Base-by-base conservation (phyloP, 1,140 invertebrate genomes). In the Bombus pyrosoma region DNA sequence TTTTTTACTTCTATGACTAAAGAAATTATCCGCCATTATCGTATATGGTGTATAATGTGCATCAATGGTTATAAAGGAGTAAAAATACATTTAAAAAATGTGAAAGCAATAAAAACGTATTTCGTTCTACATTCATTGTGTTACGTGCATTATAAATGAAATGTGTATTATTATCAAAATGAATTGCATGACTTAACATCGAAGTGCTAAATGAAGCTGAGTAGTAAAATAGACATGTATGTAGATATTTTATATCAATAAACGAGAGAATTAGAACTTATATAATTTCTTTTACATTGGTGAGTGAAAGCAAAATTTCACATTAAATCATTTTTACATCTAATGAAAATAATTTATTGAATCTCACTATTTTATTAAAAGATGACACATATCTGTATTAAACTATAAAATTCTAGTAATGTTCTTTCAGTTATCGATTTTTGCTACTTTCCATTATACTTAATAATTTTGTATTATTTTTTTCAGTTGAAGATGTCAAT, bases 401-500 rank as follows among this genome's bases (percentile, higher is more conserved):
- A 41, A 37, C 2, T 4, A 28, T 34, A 81, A 81, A 37, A 22
- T 37, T 72, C 12, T 81, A 81, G n/a, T 57, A 8, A 37, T 32
- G 10, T 62, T 25, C 1, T 32, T 34, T 68, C 22, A 41, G 13
- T 25, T n/a, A 34, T 34, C 18, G 12, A 62, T 32, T 32, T 32
- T 32, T 71, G 13, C 1, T 34, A 37, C 4, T n/a, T 41, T 75
- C 37, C 12, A 53, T 37, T 68, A 39, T 22, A n/a, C 53, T 28
- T 39, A 41, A 18, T 25, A 80, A 74, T 64, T 73, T 37, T 37
- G 66, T 87, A 62, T 34, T 75, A 53, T 77, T 37, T 86, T 53
- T 77, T 76, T 0, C 59, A 91, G 88, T 57, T 76, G 47, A 95
- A 93, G 92, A 96, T 96, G 96, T 94, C 95, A 87, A 92, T 94